Base-by-base conservation (phyloP, 2,888 invertebrate species). In the Parelbella ahira region DNA sequence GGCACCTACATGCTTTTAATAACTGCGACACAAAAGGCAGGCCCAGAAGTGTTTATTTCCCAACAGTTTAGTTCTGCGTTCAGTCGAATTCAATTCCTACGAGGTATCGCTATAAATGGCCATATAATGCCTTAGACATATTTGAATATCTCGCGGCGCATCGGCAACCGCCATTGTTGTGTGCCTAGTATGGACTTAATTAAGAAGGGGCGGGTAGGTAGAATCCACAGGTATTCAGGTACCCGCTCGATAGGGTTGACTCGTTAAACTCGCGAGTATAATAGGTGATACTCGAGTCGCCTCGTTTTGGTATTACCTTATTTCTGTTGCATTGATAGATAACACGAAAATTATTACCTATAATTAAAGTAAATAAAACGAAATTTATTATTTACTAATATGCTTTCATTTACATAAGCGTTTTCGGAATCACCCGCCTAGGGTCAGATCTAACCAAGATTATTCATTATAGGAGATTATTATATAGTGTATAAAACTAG, bases 161-260 rank as follows among this genome's bases (percentile, higher is more conserved):
- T 84, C 86, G 82, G 68, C 63, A 64, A 63, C 56, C 63, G 68
- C 79, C 75, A 83, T 87, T 86, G 86, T 87, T 82, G 76, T 68
- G 60, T 58, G 60, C 84, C 84, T 68, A 78, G 83, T 83, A 86
- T 86, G 87, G 87, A 86, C 84, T 87, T 87, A 87, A 87, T 87
- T 87, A 84, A 83, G 72, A 69, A 68, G 65, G 70, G 56, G 52
- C 61, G 68, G 75, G 78, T 74, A 78, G 76, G 77, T 74, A 67
- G 78, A 76, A 80, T 82, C 73, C 74, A 76, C 64, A 68, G 77
- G 82, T 76, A 81, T 84, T 80, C 74, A 77, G 73, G 73, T 66
- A 41, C 32, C 38, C 18, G 20, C 27, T 4, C 15, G 1, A 20
- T 33, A 41, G 39, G 39, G 39, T 32, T 41, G 39, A 27, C 32